These are phyloP conservation scores for Lypha dubia DNA, from an alignment of 2,888 invertebrate genomes.

Conservation along the genomic window DNA sequence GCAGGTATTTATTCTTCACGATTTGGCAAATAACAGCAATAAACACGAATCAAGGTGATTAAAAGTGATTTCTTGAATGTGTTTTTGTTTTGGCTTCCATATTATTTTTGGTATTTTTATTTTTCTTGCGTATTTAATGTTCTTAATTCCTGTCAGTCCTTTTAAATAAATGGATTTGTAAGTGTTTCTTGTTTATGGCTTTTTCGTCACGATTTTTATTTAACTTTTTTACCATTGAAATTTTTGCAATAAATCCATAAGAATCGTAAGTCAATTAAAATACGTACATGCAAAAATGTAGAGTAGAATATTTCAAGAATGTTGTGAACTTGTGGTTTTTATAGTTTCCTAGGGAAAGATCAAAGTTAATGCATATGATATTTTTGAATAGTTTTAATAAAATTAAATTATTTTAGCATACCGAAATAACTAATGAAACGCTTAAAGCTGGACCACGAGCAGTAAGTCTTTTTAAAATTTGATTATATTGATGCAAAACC, in stretches of 20 bases:
- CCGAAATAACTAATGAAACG: too few species aligned
- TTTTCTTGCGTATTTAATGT: background rate
- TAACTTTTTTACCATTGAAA: background rate
- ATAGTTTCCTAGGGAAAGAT: too few species aligned
- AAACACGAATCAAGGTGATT: conserved; percentile 47
- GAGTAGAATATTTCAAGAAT: too few species aligned
- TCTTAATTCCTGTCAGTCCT: background rate
- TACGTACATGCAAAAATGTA: too few species aligned
- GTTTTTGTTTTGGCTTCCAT: conserved; percentile 5
- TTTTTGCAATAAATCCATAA: background rate
- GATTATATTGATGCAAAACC: too few species aligned
- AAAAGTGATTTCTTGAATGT: conserved; percentile 40
- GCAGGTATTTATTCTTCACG: conserved; percentile 55
- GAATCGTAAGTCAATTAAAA: background rate
- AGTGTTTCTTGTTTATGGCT: background rate
- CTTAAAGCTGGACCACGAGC: too few species aligned
- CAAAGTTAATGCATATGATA: too few species aligned
- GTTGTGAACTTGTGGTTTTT: too few species aligned
- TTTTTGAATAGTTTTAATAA: too few species aligned
- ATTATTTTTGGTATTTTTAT: conserved; percentile 3
- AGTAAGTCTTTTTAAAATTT: too few species aligned
- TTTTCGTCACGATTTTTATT: background rate
- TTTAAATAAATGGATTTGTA: conserved; percentile 51
- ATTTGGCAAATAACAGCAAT: conserved; percentile 46
- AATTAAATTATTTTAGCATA: too few species aligned